Evolutionary conservation across 2,888 invertebrate species (phyloP).

Genomic region (Caenorhabditis sp.): DNA sequence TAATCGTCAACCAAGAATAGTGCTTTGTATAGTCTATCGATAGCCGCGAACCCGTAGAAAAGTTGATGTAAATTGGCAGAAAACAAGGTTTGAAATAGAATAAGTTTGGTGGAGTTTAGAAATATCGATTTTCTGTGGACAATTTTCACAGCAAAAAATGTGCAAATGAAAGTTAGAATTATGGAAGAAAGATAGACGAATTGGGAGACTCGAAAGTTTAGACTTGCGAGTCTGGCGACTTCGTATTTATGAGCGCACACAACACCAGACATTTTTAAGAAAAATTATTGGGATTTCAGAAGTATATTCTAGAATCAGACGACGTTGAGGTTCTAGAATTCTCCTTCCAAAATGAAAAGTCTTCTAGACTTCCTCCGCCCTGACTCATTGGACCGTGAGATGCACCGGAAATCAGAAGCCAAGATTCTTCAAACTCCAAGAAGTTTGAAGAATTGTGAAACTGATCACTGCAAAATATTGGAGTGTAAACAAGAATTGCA

Average conservation of each 20-base stretch:
- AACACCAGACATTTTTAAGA: neutral
- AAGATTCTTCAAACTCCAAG: too few relatives aligned
- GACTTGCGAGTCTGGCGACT: neutral
- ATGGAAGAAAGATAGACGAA: constrained; percentile 8
- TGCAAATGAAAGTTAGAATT: constrained; percentile 1
- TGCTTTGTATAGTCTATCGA: constrained; percentile 22
- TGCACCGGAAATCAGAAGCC: too few relatives aligned
- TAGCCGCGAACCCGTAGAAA: constrained; percentile 18
- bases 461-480: too few relatives aligned
- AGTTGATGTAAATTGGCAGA: constrained; percentile 47
- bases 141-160: constrained; percentile 14
- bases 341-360: too few relatives aligned
- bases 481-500: too few relatives aligned
- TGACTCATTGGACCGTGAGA: too few relatives aligned
- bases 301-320: too few relatives aligned
- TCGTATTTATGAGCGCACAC: constrained; percentile 16
- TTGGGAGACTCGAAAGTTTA: constrained; percentile 27
- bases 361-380: too few relatives aligned
- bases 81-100: constrained; percentile 26
- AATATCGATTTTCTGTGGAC: constrained; percentile 38
- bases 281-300: too few relatives aligned
- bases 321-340: too few relatives aligned
- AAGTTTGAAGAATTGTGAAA: too few relatives aligned
- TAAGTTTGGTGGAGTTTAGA: constrained; percentile 34
- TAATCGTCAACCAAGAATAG: constrained; percentile 6